Evolutionary conservation across 2,888 invertebrate genomes (phyloP).

Genomic region (Polylopha cassiicola): DNA sequence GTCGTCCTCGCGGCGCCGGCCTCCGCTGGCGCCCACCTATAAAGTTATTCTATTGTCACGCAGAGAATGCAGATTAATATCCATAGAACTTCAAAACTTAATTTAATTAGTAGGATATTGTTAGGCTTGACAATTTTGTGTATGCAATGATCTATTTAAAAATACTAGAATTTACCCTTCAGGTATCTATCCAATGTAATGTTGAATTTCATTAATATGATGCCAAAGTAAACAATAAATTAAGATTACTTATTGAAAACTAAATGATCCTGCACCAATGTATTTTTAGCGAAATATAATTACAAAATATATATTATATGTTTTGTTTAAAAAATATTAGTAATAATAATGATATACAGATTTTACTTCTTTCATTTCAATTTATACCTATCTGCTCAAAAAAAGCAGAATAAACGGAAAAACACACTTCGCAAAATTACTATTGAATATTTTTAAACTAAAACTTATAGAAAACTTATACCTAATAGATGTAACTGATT

Average conservation of each 20-base stretch:
- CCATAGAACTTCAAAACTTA: no score
- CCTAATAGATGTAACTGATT: no score
- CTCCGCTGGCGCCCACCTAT: constrained; percentile 57
- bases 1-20: constrained; percentile 72
- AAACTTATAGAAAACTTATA: no score
- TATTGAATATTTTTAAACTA: no score
- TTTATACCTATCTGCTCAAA: no score
- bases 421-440: no score
- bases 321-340: no score
- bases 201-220: constrained; percentile 1
- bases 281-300: no score
- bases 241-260: neutral
- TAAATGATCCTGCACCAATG: neutral
- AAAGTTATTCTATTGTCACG: constrained; percentile 78
- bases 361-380: no score
- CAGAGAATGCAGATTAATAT: constrained; percentile 78
- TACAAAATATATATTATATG: no score
- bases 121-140: constrained; percentile 3
- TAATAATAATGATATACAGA: no score
- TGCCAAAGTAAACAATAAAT: neutral
- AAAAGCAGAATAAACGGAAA: no score
- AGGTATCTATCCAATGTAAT: neutral
- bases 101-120: constrained; percentile 28
- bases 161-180: constrained; percentile 15
- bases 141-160: constrained; percentile 14